phyloP scores from a whole-genome alignment of 2,888 invertebrate genomes.

The Unio pictorum region DNA sequence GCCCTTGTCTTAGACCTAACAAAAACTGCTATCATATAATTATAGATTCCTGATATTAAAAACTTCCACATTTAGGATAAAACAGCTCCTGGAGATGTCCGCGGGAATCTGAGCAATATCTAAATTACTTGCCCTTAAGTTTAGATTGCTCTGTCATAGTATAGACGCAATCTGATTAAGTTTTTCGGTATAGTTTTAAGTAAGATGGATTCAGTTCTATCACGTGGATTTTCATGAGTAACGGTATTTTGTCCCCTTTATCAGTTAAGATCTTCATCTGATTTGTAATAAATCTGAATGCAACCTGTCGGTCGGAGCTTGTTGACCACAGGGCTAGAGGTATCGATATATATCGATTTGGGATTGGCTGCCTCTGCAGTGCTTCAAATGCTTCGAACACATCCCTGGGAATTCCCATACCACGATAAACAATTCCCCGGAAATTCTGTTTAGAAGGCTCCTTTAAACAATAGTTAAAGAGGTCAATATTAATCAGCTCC shows the following conservation, averaged over 20 bases:
- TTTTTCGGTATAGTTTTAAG: slow-evolving; percentile 23
- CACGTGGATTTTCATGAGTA: slow-evolving; percentile 36
- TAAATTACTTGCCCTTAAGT: too few species aligned
- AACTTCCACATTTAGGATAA: too few species aligned
- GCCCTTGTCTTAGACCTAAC: too few species aligned
- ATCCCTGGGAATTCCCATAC: slow-evolving; percentile 18
- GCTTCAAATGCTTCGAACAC: slow-evolving; percentile 22
- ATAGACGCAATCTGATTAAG: not conserved
- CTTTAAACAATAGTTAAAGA: slow-evolving; percentile 38
- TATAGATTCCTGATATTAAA: too few species aligned
- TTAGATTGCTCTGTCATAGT: too few species aligned
- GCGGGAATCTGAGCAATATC: too few species aligned
- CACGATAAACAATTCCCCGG: slow-evolving; percentile 35
- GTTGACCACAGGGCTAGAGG: slow-evolving; percentile 37
- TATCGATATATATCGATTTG: slow-evolving; percentile 31
- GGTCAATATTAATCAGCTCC: slow-evolving; percentile 44
- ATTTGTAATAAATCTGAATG: slow-evolving; percentile 25
- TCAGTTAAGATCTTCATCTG: slow-evolving; percentile 10
- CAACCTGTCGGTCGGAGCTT: slow-evolving; percentile 19
- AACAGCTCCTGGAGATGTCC: too few species aligned
- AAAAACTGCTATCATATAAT: too few species aligned
- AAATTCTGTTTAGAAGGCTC: slow-evolving; percentile 27
- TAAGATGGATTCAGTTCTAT: slow-evolving; percentile 38
- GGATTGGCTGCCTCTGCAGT: slow-evolving; percentile 25
- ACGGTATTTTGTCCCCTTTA: slow-evolving; percentile 8